Conservation (phyloP, 2,797 vertebrate genomes). For the Mastacembelus armatus region DNA sequence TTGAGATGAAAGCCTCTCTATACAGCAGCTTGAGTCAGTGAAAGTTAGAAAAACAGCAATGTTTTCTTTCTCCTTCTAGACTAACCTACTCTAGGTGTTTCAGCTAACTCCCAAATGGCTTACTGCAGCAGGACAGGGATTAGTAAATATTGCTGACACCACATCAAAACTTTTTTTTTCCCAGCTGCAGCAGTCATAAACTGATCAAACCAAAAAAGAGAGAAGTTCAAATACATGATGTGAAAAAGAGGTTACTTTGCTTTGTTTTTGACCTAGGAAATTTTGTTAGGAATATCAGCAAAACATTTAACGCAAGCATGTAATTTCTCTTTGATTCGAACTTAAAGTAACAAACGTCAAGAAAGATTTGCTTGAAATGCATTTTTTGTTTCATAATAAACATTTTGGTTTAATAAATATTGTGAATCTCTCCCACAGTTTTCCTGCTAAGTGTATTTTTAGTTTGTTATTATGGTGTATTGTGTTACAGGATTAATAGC, state of each 20-base stretch:
- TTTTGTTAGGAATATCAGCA: conserved; percentile 1
- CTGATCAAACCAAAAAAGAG: conserved; percentile 15
- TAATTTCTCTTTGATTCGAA: background rate
- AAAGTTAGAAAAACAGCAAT: conserved; percentile 20
- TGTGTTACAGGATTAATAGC: conserved; percentile 12
- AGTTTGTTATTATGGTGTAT: background rate
- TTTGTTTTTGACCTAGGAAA: conserved; percentile 12
- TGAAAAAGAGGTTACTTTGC: background rate
- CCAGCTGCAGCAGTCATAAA: conserved; percentile 36
- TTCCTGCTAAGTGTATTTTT: conserved; percentile 25
- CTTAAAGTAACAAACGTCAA: conserved; percentile 1
- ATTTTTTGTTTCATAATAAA: background rate
- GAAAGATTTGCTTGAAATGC: background rate
- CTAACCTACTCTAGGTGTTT: conserved; percentile 32
- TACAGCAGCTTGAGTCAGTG: conserved; percentile 6
- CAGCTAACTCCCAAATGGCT: conserved; percentile 48
- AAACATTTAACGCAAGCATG: background rate
- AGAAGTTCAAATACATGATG: conserved; percentile 13
- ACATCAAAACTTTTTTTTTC: conserved; percentile 42
- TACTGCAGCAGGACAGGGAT: conserved; percentile 59
- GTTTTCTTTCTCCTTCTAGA: conserved; percentile 23
- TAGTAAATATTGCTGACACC: conserved; percentile 27
- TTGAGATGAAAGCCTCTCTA: background rate
- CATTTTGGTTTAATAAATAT: background rate
- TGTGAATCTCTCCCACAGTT: background rate